Conservation (phyloP, 2,113 vertebrate species). For the Nesoenas mayeri region DNA sequence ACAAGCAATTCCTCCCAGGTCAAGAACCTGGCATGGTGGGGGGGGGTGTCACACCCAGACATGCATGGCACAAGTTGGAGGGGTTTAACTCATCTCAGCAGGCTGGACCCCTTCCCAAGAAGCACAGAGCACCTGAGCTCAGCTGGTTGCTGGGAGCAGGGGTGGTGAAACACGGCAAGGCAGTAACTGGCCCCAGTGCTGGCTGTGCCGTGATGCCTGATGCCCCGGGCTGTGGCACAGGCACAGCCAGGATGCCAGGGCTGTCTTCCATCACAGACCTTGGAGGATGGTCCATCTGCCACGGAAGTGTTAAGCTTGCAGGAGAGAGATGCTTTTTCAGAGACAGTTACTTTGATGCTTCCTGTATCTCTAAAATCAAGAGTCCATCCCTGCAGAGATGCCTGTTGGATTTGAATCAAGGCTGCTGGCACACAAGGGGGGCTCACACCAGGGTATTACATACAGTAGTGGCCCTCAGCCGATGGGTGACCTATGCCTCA, state of each 20-base stretch:
- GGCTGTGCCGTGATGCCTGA: neutral
- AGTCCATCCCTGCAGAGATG: neutral
- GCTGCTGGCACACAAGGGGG: rapidly evolving
- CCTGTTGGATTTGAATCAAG: neutral
- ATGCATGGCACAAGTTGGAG: neutral
- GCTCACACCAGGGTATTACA: neutral
- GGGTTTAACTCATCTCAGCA: neutral
- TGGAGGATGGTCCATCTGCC: neutral
- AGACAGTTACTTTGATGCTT: neutral
- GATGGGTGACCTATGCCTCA: neutral
- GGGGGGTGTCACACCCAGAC: neutral
- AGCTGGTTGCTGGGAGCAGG: neutral
- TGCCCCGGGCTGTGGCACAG: neutral
- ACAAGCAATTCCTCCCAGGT: slow-evolving; percentile 23
- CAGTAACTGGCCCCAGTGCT: rapidly evolving
- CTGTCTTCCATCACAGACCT: neutral
- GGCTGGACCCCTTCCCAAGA: neutral
- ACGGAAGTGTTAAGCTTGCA: neutral
- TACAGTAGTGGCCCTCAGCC: neutral
- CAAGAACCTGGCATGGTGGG: neutral
- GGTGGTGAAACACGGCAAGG: neutral
- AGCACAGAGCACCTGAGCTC: neutral
- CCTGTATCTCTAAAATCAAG: neutral
- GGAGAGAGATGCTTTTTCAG: neutral
- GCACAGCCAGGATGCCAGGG: neutral